Conservation (phyloP, 2,797 vertebrate genomes). For the Parauchenoglanis punctatus region DNA sequence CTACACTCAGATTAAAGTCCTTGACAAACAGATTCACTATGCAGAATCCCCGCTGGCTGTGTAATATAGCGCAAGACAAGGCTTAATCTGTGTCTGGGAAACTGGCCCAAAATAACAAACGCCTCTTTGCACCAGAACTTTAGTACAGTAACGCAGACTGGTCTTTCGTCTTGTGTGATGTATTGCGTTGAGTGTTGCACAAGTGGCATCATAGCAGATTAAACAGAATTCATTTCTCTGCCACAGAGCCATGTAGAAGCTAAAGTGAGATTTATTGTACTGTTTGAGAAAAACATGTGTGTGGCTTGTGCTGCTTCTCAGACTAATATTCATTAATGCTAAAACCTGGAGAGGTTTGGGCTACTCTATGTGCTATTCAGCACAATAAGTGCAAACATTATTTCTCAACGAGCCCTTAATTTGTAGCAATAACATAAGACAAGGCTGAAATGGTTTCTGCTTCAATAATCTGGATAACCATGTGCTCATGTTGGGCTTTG, state of each 20-base stretch:
- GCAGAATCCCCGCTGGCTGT: conserved; percentile 25
- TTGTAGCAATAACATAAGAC: conserved; percentile 33
- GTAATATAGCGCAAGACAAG: conserved; percentile 32
- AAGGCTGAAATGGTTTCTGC: conserved; percentile 11
- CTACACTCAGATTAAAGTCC: conserved; percentile 30
- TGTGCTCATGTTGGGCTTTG: conserved; percentile 7
- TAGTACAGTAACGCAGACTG: conserved; percentile 9
- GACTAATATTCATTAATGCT: conserved; percentile 38
- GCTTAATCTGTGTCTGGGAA: conserved; percentile 40
- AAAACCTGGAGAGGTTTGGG: conserved; percentile 36
- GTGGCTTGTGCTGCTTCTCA: conserved; percentile 6
- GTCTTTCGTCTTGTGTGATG: conserved; percentile 19
- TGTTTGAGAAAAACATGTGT: conserved; percentile 25
- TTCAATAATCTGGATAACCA: conserved; percentile 21
- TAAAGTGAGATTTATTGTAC: conserved; percentile 43
- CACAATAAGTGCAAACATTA: conserved; percentile 37
- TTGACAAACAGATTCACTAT: conserved; percentile 30
- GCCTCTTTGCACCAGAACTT: conserved; percentile 16
- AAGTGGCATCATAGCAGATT: conserved; percentile 39
- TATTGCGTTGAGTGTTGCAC: conserved; percentile 10
- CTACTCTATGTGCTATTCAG: conserved; percentile 4
- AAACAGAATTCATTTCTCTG: conserved; percentile 39
- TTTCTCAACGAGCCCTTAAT: conserved; percentile 36
- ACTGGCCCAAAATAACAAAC: conserved; percentile 35
- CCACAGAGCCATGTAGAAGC: conserved; percentile 30